Percentiles rank a stretch among this genome's conserved stretches.
These are phyloP conservation scores for Hipparchia sbordonii DNA, from an alignment of 2,888 invertebrate species.

Conservation along the genomic window DNA sequence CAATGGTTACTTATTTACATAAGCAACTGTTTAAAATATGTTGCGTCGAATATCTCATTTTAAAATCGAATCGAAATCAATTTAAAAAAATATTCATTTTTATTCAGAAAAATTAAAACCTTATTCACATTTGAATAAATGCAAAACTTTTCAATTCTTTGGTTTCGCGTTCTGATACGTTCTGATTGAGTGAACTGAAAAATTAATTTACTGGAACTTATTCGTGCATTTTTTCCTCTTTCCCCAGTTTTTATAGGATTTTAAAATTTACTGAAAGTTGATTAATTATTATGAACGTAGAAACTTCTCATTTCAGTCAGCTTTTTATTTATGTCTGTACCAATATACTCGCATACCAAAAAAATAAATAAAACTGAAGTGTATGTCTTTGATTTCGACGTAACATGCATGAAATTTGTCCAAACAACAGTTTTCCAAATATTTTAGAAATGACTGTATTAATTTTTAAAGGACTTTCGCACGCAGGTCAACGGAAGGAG, in stretches of 20 bases:
- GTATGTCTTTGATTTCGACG: too few relatives aligned
- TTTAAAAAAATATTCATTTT: too few relatives aligned
- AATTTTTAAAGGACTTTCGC: too few relatives aligned
- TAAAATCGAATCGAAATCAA: neutral
- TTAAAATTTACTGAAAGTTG: neutral
- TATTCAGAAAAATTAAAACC: neutral
- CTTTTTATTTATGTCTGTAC: too few relatives aligned
- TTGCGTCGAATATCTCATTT: neutral
- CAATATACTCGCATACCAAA: too few relatives aligned
- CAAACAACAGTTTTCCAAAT: too few relatives aligned
- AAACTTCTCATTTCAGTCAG: neutral
- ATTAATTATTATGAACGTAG: neutral
- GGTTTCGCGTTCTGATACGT: neutral
- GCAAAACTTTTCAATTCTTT: slow-evolving; percentile 4
- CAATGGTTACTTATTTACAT: too few relatives aligned
- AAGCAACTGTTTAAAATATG: too few relatives aligned
- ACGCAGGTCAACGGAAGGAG: too few relatives aligned
- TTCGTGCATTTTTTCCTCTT: neutral
- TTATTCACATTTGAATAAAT: slow-evolving; percentile 9
- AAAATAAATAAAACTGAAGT: too few relatives aligned
- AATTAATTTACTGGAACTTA: neutral
- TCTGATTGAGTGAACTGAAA: slow-evolving; percentile 4
- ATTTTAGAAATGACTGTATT: too few relatives aligned
- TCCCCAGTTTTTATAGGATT: neutral
- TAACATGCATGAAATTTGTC: too few relatives aligned